A percentile compares a stretch with the other conserved stretches of the same genome.
These are phyloP conservation scores for Zoanthus sociatus DNA, from an alignment of 92 coral and sea anemone genomes.

Conservation along the genomic window DNA sequence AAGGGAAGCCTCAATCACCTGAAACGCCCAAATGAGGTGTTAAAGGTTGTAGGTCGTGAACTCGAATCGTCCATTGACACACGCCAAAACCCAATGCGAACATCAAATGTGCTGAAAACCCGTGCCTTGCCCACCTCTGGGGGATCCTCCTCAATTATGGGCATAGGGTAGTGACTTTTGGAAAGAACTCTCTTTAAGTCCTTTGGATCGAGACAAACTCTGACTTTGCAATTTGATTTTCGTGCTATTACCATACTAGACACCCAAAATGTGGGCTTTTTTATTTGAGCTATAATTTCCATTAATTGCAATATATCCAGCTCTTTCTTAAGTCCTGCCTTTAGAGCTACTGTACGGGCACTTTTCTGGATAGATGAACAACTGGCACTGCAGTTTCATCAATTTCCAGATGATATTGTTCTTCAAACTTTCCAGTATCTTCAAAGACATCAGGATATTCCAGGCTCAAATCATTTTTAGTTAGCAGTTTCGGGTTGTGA, in stretches of 20 bases:
- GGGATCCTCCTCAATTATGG: too few species aligned
- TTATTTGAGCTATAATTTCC: constrained; percentile 34
- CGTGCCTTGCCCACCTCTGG: too few species aligned
- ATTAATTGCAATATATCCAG: constrained; percentile 34
- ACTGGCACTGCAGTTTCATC: constrained; percentile 38
- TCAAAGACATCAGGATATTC: constrained; percentile 52
- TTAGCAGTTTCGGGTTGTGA: neutral
- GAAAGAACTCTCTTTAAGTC: too few species aligned
- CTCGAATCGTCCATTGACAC: too few species aligned
- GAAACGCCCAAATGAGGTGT: too few species aligned
- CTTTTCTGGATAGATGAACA: constrained; percentile 41
- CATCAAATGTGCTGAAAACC: too few species aligned
- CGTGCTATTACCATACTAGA: constrained; percentile 42
- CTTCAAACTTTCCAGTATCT: constrained; percentile 50
- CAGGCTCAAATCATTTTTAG: constrained; percentile 6
- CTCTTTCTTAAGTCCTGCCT: constrained; percentile 11
- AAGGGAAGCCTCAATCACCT: too few species aligned
- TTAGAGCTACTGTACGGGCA: constrained; percentile 45
- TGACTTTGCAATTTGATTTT: constrained; percentile 33
- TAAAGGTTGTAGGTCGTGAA: too few species aligned
- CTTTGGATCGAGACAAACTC: too few species aligned
- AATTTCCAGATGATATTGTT: constrained; percentile 46
- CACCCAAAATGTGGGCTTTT: constrained; percentile 63
- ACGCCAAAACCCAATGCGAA: too few species aligned
- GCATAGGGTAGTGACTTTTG: too few species aligned